Evolutionary conservation across 2,797 vertebrate genomes (phyloP), one percentile per base, ranked within the genome.

Genomic region (Gorsachius magnificus): DNA sequence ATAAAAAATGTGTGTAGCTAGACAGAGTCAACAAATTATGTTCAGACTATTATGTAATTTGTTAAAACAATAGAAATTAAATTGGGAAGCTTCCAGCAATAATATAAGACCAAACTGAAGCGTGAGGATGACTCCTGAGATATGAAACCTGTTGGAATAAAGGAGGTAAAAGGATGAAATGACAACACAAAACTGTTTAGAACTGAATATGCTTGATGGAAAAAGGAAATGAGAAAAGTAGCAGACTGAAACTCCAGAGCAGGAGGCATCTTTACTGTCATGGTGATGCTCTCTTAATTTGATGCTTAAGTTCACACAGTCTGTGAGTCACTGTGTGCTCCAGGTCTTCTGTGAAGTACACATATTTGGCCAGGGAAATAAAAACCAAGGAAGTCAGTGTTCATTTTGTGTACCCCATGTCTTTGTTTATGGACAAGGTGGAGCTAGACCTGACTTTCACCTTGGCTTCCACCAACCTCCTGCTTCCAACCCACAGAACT

Each of bases 41-140:
- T 77, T 89, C 75, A 77, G n/a, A 26, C 19, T 84, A 41, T 53
- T 56, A 69, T 16, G 13, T 6, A 63, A 66, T 15, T 8, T 41
- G 81, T 51, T 78, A 64, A 91, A 95, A 89, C 33, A 89, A 84
- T 22, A 83, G 46, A 93, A 83, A 91, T 75, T 53, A 85, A 90
- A 90, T 20, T 71, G 64, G 13, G 75, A 90, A 48, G 53, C 63
- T 92, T 81, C 77, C 75, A 92, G 41, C 41, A 82, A 51, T n/a
- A 61, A 50, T 8, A 43, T 26, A 54, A 89, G 69, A 45, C 33
- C 4, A 3, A 93, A 82, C 0, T 81, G 51, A 89, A 95, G 33
- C 17, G 13, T 83, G 81, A 80, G 76, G 68, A 89, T 89, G 50
- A 24, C 35, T 72, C 78, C 11, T 2, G 43, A 92, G 41, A 68